phyloP scores from a whole-genome alignment of 2,888 invertebrate species.

The Syritta pipiens region DNA sequence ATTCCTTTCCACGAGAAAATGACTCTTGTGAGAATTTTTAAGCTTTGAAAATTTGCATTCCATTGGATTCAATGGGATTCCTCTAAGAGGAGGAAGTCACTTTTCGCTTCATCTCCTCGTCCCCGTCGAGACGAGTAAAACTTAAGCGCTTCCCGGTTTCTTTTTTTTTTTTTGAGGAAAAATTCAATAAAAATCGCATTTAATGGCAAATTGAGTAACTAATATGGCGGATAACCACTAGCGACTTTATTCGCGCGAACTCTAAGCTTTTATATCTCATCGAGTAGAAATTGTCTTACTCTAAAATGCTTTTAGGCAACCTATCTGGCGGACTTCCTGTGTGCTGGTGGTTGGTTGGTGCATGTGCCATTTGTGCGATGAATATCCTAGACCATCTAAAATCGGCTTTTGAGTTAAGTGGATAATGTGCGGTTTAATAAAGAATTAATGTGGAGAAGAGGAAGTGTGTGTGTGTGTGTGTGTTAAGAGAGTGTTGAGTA shows the following conservation, averaged over 20 bases:
- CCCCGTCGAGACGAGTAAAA: not conserved
- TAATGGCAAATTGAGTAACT: conserved; percentile 47
- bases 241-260: conserved; percentile 19
- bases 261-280: not conserved
- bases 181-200: conserved; percentile 59
- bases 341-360: no score
- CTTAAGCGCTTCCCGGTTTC: no score
- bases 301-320: conserved; percentile 55
- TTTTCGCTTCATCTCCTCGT: not conserved
- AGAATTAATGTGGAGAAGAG: conserved; percentile 48
- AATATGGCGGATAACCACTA: conserved; percentile 43
- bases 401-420: conserved; percentile 43
- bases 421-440: conserved; percentile 54
- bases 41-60: conserved; percentile 18
- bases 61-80: not conserved
- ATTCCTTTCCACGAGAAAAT: not conserved
- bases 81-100: not conserved
- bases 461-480: conserved; percentile 27
- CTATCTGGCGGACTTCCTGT: conserved; percentile 45
- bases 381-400: conserved; percentile 36
- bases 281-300: conserved; percentile 29
- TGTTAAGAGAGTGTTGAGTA: conserved; percentile 21
- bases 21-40: not conserved
- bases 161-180: not conserved
- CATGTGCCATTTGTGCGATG: no score